Base-by-base conservation (phyloP, 92 coral and sea anemone species). In the Isaurus tuberculatus region DNA sequence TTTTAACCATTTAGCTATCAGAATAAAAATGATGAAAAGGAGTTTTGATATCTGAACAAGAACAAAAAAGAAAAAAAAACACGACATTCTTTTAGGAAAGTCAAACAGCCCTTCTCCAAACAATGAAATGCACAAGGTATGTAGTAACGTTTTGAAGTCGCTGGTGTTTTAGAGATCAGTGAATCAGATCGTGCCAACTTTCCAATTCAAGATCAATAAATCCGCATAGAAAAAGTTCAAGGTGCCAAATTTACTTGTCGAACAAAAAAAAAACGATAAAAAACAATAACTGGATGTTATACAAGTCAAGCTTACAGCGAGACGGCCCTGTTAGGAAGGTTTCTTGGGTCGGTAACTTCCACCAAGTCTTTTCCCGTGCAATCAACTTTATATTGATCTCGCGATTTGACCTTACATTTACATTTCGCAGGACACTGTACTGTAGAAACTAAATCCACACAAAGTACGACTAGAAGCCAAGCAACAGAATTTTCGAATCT, bases 401-500 rank as follows among this genome's bases (percentile, higher is more conserved):
- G 29, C 58, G 80, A 74, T 25, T 57, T 77, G 3, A 6, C 0
- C 2, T 58, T 44, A 58, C 82, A 77, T 16, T 7, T 23, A 65
- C 82, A 77, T 25, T 77, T 20, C 37, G 67, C 34, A 23, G 82
- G 82, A 19, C 82, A 77, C 13, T 2, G 53, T 40, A 22, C 33
- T 9, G 82, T 36, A 55, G 69, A 49, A 19, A 57, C 81, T 33
- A 65, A 58, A 34, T 77, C 70, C 69, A 77, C 43, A 10, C 70
- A 77, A 31, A 77, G 58, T 4, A 36, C 31, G 2, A 32, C 30
- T 30, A 58, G 23, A 36, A 77, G 82, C 82, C 46, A 77, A 25
- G 82, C 82, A 77, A 77, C 70, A 77, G 82, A 77, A 60, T 32
- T 77, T 20, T 16, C 34, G 5, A 77, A 28, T 58, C 51, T 58